Evolutionary conservation across 2,797 vertebrate genomes (phyloP).

Genomic region (Pempheris klunzingeri): DNA sequence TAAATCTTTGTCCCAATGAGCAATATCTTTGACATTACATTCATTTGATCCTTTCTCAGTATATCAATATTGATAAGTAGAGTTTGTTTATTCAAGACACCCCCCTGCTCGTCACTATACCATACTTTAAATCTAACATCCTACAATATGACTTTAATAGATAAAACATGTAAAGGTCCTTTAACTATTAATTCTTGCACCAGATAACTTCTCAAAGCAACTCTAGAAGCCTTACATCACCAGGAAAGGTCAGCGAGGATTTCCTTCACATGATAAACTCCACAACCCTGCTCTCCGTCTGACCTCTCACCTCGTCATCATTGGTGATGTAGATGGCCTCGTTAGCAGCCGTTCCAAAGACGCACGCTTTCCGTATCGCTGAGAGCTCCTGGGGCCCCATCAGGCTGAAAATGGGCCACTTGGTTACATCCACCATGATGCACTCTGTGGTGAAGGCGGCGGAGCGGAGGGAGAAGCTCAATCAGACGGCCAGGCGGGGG

Average conservation of each 20-base stretch:
- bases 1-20: background rate
- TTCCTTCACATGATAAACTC: background rate
- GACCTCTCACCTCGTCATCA: slow-evolving; percentile 90
- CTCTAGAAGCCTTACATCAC: background rate
- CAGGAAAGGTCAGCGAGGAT: background rate
- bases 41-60: background rate
- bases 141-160: background rate
- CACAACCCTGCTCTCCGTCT: background rate
- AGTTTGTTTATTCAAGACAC: background rate
- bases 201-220: slow-evolving; percentile 3
- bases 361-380: slow-evolving; percentile 90
- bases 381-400: slow-evolving; percentile 90
- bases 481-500: slow-evolving; percentile 24
- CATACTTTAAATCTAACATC: background rate
- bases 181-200: background rate
- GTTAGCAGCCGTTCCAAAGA: slow-evolving; percentile 94
- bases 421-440: slow-evolving; percentile 95
- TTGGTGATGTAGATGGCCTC: slow-evolving; percentile 94
- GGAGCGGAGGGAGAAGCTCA: slow-evolving; percentile 17
- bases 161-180: background rate
- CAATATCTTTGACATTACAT: background rate
- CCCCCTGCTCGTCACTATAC: background rate
- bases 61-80: background rate
- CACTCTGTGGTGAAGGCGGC: background rate
- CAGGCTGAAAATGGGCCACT: slow-evolving; percentile 97